Base-by-base conservation (phyloP, 1,140 invertebrate genomes). In the Bicyclus anynana region DNA sequence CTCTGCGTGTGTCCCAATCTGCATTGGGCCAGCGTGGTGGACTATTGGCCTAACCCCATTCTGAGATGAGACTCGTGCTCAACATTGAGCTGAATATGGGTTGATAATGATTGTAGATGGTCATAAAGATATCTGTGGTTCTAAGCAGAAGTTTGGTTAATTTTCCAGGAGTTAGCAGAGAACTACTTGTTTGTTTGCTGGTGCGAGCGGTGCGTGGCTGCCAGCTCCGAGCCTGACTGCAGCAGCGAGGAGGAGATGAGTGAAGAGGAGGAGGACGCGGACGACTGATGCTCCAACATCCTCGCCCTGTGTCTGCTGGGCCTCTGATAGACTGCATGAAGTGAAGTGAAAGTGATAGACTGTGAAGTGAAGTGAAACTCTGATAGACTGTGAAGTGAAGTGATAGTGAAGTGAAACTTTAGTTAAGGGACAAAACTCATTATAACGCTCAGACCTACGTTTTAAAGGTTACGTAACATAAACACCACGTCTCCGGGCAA, bases 101-200 rank as follows among this genome's bases (percentile, higher is more conserved):
- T n/a, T n/a, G n/a, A n/a, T n/a, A n/a, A n/a, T n/a, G n/a, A n/a
- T n/a, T n/a, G n/a, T n/a, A n/a, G n/a, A n/a, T n/a, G n/a, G n/a
- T n/a, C n/a, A n/a, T n/a, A n/a, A n/a, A n/a, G n/a, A n/a, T n/a
- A n/a, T n/a, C n/a, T n/a, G n/a, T n/a, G n/a, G n/a, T n/a, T n/a
- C n/a, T n/a, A n/a, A n/a, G n/a, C n/a, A n/a, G 18, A 20, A 50
- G 5, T 37, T 42, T 9, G 27, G 17, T 18, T 38, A 35, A 35
- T 44, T 12, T 3, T 84, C 21, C 74, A 93, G 93, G 89, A 89
- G 23, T 67, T 95, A 33, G 91, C 89, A 1, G 93, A 96, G 53
- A 96, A 97, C 85, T 99, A 98, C 72, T 89, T 98, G 1, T 98
- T 98, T 75, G 82, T 89, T 4, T 98, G 97, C 79, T 87, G 90